Base-by-base conservation (phyloP, 2,888 invertebrate species). In the Tuta absoluta region DNA sequence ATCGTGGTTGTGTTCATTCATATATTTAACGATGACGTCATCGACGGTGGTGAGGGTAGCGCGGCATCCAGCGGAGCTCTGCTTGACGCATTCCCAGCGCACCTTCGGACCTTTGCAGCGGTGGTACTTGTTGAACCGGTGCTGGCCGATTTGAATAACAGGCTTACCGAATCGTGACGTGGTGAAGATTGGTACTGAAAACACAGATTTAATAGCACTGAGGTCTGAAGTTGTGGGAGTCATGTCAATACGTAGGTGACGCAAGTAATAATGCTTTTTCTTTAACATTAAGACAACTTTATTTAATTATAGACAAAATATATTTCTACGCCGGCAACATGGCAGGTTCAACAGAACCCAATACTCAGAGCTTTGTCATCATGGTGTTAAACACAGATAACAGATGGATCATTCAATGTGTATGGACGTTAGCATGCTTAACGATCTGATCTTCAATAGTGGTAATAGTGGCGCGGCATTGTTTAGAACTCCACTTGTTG, bases 1-100 rank as follows among this genome's bases (percentile, higher is more conserved):
- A 63, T 45, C n/a, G 28, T 57, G 58, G 28, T 53, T 70, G 59
- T 72, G 71, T 17, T 59, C 41, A 33, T 64, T 60, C 0, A 62
- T 64, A 21, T 41, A 68, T 51, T 65, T 72, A 12, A 78, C 19
- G 21, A 79, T 72, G n/a, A 53, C 62, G 14, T 73, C 64, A 5
- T 76, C 70, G 12, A 74, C 10, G 12, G 75, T 72, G 28, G 67
- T 51, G 17, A 78, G 67, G 14, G 66, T 67, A 1, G 76, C 74
- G 1, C 75, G 69, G 56, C 83, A 82, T 7, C 81, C 79, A 8
- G 28, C 23, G 1, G 62, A 62, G 3, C 75, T 69, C 69, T 81
- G 76, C 11, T 69, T 66, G 24, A 69, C 69, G 66, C 81, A 80
- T 0, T 79, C 69, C 75, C 80, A 75, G n/a, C 10, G 11, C 1